Evolutionary conservation across 2,113 vertebrate genomes (phyloP), one percentile per base, ranked within the genome.

Genomic region (Phainopepla nitens): DNA sequence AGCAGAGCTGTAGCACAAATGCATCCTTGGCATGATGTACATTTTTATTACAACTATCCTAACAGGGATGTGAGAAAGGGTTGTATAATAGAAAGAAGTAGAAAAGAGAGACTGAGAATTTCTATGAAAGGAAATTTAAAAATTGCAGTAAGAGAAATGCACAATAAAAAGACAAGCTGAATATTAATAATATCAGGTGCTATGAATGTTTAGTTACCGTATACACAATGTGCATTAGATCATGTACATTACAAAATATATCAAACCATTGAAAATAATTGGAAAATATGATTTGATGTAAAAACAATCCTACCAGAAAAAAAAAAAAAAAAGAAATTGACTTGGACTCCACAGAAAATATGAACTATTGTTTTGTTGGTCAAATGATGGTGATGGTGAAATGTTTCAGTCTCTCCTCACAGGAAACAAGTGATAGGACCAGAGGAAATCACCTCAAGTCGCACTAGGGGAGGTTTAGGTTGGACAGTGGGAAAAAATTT

Each of bases 21-120:
- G 6, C 1, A 0, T 47, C 28, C 15, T n/a, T 7, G 7, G n/a
- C 36, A 24, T 5, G 3, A 33, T 49, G 33, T 19, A 11, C 1
- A 1, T 51, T 72, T 79, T 68, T 44, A 20, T 36, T 71, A 53
- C 45, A 85, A 39, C 22, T 31, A 44, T 42, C 35, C 35, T 58
- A 60, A 56, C 18, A 47, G 33, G 50, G 21, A 47, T 51, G 15
- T 36, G 29, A 89, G 44, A 87, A 84, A 51, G 23, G 31, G 39
- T 42, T 53, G n/a, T 61, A 36, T 5, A 58, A 42, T 11, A 64
- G 36, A 61, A 81, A 28, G 12, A 80, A 77, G 19, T 7, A 68
- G 49, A 62, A 84, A 68, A 73, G 36, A 49, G 24, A 71, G 23
- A 60, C 11, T 31, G 23, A 61, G 25, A 29, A 51, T 60, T 91